phyloP scores from a whole-genome alignment of 2,113 vertebrate genomes.

The Phrynocephalus versicolor region DNA sequence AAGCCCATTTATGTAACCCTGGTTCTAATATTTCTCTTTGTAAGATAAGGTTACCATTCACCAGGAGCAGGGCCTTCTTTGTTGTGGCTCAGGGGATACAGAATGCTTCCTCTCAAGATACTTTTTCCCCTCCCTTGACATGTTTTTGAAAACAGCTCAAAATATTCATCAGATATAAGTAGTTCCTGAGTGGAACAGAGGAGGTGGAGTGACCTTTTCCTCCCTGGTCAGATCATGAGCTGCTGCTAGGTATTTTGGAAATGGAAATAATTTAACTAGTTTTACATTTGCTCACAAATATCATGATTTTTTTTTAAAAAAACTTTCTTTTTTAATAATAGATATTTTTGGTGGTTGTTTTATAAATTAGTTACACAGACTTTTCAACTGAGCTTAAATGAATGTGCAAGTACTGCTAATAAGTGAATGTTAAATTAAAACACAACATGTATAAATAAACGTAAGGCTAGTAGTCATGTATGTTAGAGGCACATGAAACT shows the following conservation, averaged over 20 bases:
- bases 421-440: neutral
- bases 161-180: too few relatives aligned
- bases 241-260: neutral
- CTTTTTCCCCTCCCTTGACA: too few relatives aligned
- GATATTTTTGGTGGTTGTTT: neutral
- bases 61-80: neutral
- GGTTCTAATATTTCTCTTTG: neutral
- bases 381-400: neutral
- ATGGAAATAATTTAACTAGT: neutral
- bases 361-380: neutral
- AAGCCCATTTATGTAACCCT: neutral
- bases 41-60: neutral
- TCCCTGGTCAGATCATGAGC: too few relatives aligned
- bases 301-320: neutral
- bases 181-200: too few relatives aligned
- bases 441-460: neutral
- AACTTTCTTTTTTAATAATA: too few relatives aligned
- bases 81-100: neutral
- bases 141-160: neutral
- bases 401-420: neutral
- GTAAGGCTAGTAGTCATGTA: neutral
- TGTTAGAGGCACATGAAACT: neutral
- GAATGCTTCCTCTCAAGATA: neutral
- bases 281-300: neutral
- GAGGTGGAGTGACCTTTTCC: neutral